Evolutionary conservation across 2,888 invertebrate species (phyloP), one percentile per base, ranked within the genome.

Genomic region (Halictus quadricinctus): DNA sequence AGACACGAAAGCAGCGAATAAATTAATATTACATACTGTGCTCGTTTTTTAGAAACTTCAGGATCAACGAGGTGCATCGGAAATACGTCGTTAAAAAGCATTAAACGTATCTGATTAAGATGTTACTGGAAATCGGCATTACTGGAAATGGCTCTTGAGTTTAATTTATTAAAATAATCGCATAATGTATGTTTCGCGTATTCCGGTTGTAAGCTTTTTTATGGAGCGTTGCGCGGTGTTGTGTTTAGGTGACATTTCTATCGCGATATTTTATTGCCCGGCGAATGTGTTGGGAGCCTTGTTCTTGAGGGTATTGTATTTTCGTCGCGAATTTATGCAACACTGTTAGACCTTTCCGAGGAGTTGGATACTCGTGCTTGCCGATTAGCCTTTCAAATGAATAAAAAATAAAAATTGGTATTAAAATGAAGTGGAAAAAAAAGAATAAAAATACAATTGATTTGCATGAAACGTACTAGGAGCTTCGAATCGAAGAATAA

Each of bases 1-100:
- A 12, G 8, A 18, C 58, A 3, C 82, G 76, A 81, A 81, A 69
- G 7, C 76, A n/a, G 3, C 10, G 66, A 81, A 73, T 81, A 73
- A 58, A 81, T 83, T 72, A 69, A 46, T 15, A 46, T 46, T 46
- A 15, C 21, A 54, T 29, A 46, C 64, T 7, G 60, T 29, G 54
- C 15, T 25, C 25, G 15, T 29, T 15, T 64, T 29, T 29, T 64
- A 15, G 7, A 15, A 0, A 15, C 15, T 15, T 29, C 54, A 64
- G n/a, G 60, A 64, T 64, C 66, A 29, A 36, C 36, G 54, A 13
- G n/a, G 29, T 73, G 60, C 75, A 15, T 15, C 60, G 43, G 36
- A 48, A 12, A 29, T 10, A 25, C 60, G 43, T 69, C 76, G 69
- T 69, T 69, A 69, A 66, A 50, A 43, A 1, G 29, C 41, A 48